phyloP scores from a whole-genome alignment of 2,113 vertebrate genomes.

The Trachemys scripta region DNA sequence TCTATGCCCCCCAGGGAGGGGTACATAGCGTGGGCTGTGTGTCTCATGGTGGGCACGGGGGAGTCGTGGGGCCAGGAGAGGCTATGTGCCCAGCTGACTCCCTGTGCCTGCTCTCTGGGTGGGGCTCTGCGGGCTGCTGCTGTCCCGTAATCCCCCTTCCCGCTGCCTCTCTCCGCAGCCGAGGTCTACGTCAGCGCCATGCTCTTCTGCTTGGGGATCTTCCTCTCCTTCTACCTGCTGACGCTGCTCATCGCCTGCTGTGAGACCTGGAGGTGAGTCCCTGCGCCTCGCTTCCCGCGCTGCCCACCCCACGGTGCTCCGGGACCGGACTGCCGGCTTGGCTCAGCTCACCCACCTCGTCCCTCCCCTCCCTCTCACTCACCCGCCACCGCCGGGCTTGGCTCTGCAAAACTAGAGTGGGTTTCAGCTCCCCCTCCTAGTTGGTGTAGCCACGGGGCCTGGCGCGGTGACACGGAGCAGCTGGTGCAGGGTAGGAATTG shows the following conservation, averaged over 20 bases:
- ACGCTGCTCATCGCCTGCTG: conserved; percentile 90
- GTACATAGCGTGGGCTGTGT: too few relatives aligned
- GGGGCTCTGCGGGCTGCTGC: accelerated
- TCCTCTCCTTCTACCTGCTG: conserved; percentile 94
- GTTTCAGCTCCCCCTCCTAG: too few relatives aligned
- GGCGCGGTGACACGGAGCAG: not conserved
- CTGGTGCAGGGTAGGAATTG: not conserved
- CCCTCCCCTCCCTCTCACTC: too few relatives aligned
- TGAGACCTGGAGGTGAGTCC: conserved; percentile 90
- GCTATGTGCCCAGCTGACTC: not conserved
- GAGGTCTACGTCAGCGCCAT: conserved; percentile 90
- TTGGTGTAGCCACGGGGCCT: not conserved
- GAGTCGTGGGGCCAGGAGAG: not conserved
- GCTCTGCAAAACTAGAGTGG: not conserved
- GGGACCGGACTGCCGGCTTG: not conserved
- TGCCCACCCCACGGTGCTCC: not conserved
- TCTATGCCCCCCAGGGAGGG: not conserved
- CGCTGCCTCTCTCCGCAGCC: conserved; percentile 72
- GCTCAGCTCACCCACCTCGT: not conserved
- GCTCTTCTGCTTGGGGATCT: conserved; percentile 94
- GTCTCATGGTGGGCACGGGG: not conserved
- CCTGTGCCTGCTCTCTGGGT: accelerated
- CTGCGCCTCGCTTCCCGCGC: accelerated
- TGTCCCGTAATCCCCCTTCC: not conserved
- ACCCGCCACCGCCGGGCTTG: not conserved